Conservation (phyloP, 2,113 vertebrate species). For the Callithrix jacchus region DNA sequence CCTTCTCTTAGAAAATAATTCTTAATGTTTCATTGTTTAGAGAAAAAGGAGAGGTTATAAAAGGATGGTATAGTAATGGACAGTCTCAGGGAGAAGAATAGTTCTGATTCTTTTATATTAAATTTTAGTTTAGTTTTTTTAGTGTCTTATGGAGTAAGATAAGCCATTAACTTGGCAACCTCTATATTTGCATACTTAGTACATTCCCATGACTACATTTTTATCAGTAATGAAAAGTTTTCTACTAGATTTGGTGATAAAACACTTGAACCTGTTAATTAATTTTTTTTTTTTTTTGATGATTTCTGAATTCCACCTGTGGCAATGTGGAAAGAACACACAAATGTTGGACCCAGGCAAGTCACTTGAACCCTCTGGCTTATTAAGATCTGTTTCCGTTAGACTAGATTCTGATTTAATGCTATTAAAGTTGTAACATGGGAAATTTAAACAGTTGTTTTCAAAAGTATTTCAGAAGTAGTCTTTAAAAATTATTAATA, state of each 20-base stretch:
- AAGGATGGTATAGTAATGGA: neutral
- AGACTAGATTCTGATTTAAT: neutral
- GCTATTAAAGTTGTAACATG: neutral
- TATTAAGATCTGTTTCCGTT: neutral
- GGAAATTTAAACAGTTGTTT: neutral
- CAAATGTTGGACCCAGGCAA: neutral
- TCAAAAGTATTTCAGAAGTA: neutral
- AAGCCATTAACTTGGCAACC: neutral
- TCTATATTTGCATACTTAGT: constrained; percentile 3
- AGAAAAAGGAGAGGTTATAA: neutral
- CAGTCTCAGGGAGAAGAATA: neutral
- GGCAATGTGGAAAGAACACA: neutral
- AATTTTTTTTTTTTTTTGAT: constrained; percentile 47
- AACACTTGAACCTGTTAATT: neutral
- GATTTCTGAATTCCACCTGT: constrained; percentile 27
- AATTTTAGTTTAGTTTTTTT: constrained; percentile 14
- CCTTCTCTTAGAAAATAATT: constrained; percentile 18
- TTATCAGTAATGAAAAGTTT: constrained; percentile 32
- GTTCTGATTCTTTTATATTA: neutral
- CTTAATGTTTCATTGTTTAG: constrained; percentile 6
- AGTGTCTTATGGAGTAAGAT: neutral
- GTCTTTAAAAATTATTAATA: neutral
- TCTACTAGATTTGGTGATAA: constrained; percentile 32
- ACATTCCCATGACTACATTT: constrained; percentile 34
- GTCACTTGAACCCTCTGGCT: neutral